These are phyloP conservation scores for Kryptopterus vitreolus DNA, from an alignment of 2,797 vertebrate species.

Conservation along the genomic window DNA sequence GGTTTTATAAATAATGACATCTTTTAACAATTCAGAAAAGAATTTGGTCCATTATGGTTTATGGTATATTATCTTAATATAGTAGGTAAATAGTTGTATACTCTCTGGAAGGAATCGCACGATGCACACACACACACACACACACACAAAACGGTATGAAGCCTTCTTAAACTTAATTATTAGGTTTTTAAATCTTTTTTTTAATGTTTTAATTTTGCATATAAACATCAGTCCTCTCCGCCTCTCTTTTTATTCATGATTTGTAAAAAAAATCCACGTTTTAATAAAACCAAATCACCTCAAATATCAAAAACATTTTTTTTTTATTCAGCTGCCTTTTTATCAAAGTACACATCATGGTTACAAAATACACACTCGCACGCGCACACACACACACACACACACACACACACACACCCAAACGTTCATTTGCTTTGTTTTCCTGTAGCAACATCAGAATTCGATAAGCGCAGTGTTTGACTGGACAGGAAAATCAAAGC, in stretches of 20 bases:
- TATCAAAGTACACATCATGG: slow-evolving; percentile 31
- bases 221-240: background rate
- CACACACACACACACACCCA: slow-evolving; percentile 12
- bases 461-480: slow-evolving; percentile 15
- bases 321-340: slow-evolving; percentile 56
- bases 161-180: no score
- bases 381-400: no score
- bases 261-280: no score
- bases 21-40: no score
- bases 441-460: background rate
- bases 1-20: no score
- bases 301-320: background rate
- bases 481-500: background rate
- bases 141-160: no score
- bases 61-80: no score
- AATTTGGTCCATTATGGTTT: no score
- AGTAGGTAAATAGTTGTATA: no score
- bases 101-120: no score
- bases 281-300: background rate
- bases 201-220: background rate
- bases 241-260: background rate
- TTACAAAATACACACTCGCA: slow-evolving; percentile 42
- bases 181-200: background rate
- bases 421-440: background rate
- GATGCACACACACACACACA: no score